A percentile compares a stretch with the other conserved stretches of the same genome.
phyloP scores from a whole-genome alignment of 1,140 invertebrate genomes.

The Amyelois transitella region DNA sequence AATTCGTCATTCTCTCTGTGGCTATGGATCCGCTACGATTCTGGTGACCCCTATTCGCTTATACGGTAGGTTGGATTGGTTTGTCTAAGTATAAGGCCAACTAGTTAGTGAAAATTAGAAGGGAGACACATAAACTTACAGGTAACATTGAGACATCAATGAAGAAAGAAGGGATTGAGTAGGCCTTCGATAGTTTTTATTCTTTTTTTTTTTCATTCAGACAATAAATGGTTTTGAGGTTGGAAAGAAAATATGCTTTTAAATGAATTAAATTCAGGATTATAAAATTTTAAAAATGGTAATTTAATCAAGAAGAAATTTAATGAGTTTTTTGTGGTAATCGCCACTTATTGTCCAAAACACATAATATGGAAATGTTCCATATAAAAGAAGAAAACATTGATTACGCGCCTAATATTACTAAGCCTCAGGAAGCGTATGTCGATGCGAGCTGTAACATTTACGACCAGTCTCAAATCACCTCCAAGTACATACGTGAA shows the following conservation, averaged over 20 bases:
- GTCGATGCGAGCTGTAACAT: slow-evolving; percentile 66
- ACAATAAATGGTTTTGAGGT: slow-evolving; percentile 25
- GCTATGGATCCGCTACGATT: slow-evolving; percentile 40
- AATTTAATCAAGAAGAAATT: not conserved
- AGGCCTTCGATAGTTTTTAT: slow-evolving; percentile 16
- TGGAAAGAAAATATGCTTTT: too few relatives aligned
- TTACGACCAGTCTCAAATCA: slow-evolving; percentile 64
- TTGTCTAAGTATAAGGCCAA: slow-evolving; percentile 20
- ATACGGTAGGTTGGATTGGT: slow-evolving; percentile 31
- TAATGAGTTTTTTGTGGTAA: not conserved
- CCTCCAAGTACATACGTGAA: slow-evolving; percentile 10
- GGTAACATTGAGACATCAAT: slow-evolving; percentile 61
- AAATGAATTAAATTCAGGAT: too few relatives aligned
- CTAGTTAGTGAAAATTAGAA: slow-evolving; percentile 51
- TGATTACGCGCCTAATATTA: slow-evolving; percentile 72
- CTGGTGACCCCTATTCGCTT: slow-evolving; percentile 59
- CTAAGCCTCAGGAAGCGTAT: slow-evolving; percentile 69
- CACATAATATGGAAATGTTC: slow-evolving; percentile 50
- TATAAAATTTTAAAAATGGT: too few relatives aligned
- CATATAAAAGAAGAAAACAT: slow-evolving; percentile 68
- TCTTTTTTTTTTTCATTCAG: slow-evolving; percentile 17
- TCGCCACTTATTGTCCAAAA: slow-evolving; percentile 44
- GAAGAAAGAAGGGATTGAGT: slow-evolving; percentile 39
- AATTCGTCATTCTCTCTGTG: slow-evolving; percentile 38
- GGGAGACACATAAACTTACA: slow-evolving; percentile 47